Base-by-base conservation (phyloP, 2,797 vertebrate species). In the Cichlasoma orientale region DNA sequence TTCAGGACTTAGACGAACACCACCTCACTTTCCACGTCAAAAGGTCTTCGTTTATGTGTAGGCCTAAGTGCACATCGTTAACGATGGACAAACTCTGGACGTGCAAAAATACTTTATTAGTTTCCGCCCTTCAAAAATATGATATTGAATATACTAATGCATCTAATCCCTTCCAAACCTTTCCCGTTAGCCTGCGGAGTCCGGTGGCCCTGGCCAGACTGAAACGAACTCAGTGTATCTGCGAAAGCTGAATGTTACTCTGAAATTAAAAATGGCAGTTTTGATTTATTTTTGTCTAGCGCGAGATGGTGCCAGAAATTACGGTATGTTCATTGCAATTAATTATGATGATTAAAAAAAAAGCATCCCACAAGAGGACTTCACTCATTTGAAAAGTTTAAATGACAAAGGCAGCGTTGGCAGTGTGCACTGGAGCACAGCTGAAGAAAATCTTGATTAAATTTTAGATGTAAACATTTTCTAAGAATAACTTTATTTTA, bases 401-500 rank as follows among this genome's bases (percentile, higher is more conserved):
- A 74, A 73, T 86, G 80, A 87, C 83, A 85, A 82, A 89, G 27
- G 56, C 82, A 82, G 57, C 10, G 2, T 78, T 92, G 92, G 91
- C 89, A 88, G 80, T 9, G 19, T 21, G 72, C 19, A 59, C 58
- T 91, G 85, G 77, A 88, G 66, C 53, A 21, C 82, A 86, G 77
- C 57, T 89, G 84, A 85, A 61, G 72, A 82, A 87, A 89, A 88
- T 78, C 91, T 84, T 91, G 85, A 92, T 93, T 89, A 77, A 85
- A 89, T 87, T 88, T 68, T 57, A 81, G 72, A 89, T 80, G 78
- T 90, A 89, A 92, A 93, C 88, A 93, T 91, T 90, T 91, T 86
- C 90, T 89, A 90, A 93, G 90, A 93, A 93, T 91, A 93, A 93
- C 92, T 91, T 92, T 90, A 92, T 92, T 91, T 88, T 86, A 85